Evolutionary conservation across 2,888 invertebrate species (phyloP).

Genomic region (Tenthredo notha): DNA sequence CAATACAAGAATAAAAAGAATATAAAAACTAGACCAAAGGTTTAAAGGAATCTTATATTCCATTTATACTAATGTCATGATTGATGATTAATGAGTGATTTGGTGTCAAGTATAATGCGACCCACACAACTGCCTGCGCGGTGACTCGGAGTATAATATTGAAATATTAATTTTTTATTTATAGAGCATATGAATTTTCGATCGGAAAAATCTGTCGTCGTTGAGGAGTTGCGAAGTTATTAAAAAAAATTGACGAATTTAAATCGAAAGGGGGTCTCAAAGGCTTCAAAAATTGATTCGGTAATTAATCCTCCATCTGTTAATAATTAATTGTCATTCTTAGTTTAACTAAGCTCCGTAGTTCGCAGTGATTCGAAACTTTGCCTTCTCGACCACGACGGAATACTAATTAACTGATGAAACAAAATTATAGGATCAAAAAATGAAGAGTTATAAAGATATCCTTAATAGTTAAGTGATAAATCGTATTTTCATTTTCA

Average conservation of each 20-base stretch:
- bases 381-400: constrained; percentile 24
- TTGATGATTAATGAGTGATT: constrained; percentile 5
- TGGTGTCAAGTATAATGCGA: constrained; percentile 37
- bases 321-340: neutral
- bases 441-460: neutral
- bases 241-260: neutral
- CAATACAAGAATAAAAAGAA: neutral
- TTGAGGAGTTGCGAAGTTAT: neutral
- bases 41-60: constrained; percentile 18
- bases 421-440: neutral
- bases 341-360: neutral
- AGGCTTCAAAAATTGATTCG: neutral
- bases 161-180: neutral
- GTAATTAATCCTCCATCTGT: neutral
- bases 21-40: neutral
- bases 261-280: neutral
- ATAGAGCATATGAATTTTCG: neutral
- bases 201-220: constrained; percentile 3
- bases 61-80: neutral
- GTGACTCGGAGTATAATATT: constrained; percentile 37
- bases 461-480: neutral
- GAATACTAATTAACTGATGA: neutral
- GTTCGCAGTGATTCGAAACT: neutral
- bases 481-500: neutral
- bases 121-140: constrained; percentile 34